Evolutionary conservation across 2,888 invertebrate species (phyloP).

Genomic region (Epirrhoe alternata): DNA sequence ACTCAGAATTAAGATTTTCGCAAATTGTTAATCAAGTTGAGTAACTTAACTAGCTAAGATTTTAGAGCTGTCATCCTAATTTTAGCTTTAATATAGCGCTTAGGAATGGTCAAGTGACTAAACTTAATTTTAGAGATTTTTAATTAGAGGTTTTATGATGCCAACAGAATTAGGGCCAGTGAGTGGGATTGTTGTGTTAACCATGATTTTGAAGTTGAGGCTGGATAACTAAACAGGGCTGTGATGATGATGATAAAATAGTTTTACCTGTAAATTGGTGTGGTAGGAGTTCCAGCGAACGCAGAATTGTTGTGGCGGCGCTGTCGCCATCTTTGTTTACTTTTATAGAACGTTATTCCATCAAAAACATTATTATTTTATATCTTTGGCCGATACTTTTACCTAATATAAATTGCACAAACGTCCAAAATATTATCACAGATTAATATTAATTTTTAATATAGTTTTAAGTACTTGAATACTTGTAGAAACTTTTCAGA

Average conservation of each 20-base stretch:
- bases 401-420: constrained; percentile 61
- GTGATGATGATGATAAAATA: background rate
- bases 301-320: constrained; percentile 87
- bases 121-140: background rate
- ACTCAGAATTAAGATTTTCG: too few species aligned
- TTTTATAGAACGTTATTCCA: constrained; percentile 44
- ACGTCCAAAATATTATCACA: constrained; percentile 48
- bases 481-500: constrained; percentile 78
- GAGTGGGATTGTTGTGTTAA: too few species aligned
- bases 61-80: too few species aligned
- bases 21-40: too few species aligned
- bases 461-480: constrained; percentile 75
- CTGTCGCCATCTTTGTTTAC: constrained; percentile 67
- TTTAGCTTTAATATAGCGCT: too few species aligned
- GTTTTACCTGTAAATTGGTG: constrained; percentile 88
- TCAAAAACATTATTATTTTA: constrained; percentile 46
- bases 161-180: too few species aligned
- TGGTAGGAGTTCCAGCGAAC: constrained; percentile 94
- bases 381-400: constrained; percentile 63
- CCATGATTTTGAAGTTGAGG: background rate
- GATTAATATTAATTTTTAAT: constrained; percentile 46
- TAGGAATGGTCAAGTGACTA: too few species aligned
- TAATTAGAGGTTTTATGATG: too few species aligned
- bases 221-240: background rate
- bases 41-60: too few species aligned